Conservation (phyloP, 2,888 invertebrate genomes). For the Sylvicola fuscatus region DNA sequence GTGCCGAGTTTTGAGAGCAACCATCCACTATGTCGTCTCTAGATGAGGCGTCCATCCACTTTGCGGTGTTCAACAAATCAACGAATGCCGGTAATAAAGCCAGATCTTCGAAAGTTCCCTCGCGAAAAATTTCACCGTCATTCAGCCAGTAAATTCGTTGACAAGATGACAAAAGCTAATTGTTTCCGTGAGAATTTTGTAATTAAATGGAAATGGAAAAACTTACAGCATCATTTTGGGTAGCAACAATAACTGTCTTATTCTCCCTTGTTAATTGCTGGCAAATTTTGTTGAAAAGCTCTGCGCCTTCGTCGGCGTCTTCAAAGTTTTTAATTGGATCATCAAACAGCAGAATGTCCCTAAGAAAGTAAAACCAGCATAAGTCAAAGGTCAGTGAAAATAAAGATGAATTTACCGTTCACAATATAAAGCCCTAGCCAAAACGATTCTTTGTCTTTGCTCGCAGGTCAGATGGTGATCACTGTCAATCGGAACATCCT, state of each 20-base stretch:
- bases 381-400: too few species aligned
- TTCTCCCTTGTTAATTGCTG: conserved; percentile 2
- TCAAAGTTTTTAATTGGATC: conserved; percentile 5
- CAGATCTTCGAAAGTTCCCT: conserved; percentile 1
- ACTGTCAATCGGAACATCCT: conserved; percentile 2
- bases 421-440: conserved; percentile 7
- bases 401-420: conserved; percentile 1
- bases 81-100: not conserved
- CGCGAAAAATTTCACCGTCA: not conserved
- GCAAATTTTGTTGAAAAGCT: conserved; percentile 3
- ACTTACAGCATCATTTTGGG: conserved; percentile 3
- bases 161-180: conserved; percentile 1
- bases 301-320: conserved; percentile 2
- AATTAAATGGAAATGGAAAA: not conserved
- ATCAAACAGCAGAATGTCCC: conserved; percentile 6
- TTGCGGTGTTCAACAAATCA: not conserved
- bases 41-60: not conserved
- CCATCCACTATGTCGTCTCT: too few species aligned
- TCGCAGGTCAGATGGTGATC: conserved; percentile 3
- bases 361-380: too few species aligned
- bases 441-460: conserved; percentile 5
- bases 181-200: too few species aligned
- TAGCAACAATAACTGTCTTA: conserved; percentile 6
- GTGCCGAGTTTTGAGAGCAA: too few species aligned
- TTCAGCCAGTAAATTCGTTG: conserved; percentile 1